These are phyloP conservation scores for Nowickia ferox DNA, from an alignment of 2,888 invertebrate species.

Conservation along the genomic window DNA sequence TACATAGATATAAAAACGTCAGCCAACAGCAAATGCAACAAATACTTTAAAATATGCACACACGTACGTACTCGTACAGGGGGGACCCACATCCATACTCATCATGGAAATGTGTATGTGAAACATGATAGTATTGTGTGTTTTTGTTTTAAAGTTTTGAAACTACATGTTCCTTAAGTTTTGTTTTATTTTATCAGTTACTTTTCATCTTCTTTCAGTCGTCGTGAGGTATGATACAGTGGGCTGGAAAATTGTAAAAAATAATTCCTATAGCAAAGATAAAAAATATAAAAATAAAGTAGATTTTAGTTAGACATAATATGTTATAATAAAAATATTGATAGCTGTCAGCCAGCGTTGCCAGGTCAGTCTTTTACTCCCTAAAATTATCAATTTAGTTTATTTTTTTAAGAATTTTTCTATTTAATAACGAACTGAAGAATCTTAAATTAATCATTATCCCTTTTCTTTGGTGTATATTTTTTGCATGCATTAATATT, in stretches of 20 bases:
- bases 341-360: no score
- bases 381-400: no score
- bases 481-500: no score
- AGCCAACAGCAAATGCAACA: neutral
- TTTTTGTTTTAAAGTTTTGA: conserved; percentile 22
- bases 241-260: neutral
- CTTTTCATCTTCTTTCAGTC: neutral
- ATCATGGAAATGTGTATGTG: conserved; percentile 11
- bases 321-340: no score
- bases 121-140: conserved; percentile 62
- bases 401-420: no score
- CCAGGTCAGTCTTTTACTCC: no score
- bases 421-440: no score
- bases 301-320: no score
- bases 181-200: conserved; percentile 12
- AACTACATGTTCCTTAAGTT: conserved; percentile 48
- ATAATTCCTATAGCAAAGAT: neutral
- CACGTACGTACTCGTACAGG: neutral
- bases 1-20: conserved; percentile 1
- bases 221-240: neutral
- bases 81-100: no score
- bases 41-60: neutral
- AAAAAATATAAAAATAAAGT: neutral
- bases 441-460: no score
- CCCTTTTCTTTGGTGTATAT: no score